A percentile compares a stretch with the other conserved stretches of the same genome.
Conservation (phyloP, 2,888 invertebrate species). For the Uloborus plumipes region DNA sequence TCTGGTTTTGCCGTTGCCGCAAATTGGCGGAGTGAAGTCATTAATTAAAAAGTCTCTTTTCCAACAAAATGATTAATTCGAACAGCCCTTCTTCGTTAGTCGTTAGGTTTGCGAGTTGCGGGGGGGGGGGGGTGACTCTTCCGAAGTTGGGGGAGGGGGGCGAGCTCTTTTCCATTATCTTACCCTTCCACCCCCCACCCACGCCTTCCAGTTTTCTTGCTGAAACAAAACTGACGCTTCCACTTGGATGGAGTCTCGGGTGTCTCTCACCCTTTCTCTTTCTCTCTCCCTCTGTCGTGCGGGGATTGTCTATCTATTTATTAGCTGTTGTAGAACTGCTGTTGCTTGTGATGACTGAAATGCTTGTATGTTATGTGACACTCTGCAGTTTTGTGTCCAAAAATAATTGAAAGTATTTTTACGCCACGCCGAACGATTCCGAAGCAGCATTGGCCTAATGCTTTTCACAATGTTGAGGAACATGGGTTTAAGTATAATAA, state of each 20-base stretch:
- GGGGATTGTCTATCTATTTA: constrained; percentile 58
- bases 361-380: too few species aligned
- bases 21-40: constrained; percentile 58
- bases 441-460: too few species aligned
- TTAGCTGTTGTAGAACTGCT: too few species aligned
- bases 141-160: constrained; percentile 6
- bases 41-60: constrained; percentile 63
- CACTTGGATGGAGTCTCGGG: constrained; percentile 33
- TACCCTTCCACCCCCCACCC: constrained; percentile 23
- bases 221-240: constrained; percentile 61
- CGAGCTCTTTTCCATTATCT: constrained; percentile 45
- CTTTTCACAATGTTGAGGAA: too few species aligned
- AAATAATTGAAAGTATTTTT: too few species aligned
- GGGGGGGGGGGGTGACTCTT: neutral
- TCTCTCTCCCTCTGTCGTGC: neutral
- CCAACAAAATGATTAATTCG: constrained; percentile 63
- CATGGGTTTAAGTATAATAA: too few species aligned
- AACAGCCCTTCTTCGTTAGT: constrained; percentile 40
- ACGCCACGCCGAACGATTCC: too few species aligned
- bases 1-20: constrained; percentile 50
- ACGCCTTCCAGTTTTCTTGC: constrained; percentile 34
- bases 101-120: constrained; percentile 24
- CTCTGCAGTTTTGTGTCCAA: too few species aligned
- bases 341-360: too few species aligned
- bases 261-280: neutral